phyloP scores from a whole-genome alignment of 2,888 invertebrate genomes.

The Melangyna quadrimaculata region DNA sequence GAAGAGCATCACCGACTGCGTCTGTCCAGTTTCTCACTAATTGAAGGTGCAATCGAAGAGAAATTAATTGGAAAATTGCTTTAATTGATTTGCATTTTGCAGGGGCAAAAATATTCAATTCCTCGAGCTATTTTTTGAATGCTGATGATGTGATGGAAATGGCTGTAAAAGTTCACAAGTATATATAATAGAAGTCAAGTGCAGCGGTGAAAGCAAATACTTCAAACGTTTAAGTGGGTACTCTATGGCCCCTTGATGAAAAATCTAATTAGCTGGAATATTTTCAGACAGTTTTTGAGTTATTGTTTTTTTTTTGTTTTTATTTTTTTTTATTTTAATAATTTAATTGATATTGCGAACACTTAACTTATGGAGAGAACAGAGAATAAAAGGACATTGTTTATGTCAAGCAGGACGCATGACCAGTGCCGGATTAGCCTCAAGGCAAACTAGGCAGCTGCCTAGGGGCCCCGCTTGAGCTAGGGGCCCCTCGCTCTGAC shows the following conservation, averaged over 20 bases:
- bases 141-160: not conserved
- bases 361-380: not conserved
- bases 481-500: no score
- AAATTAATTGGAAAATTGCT: constrained; percentile 72
- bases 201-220: constrained; percentile 22
- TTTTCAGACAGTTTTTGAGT: constrained; percentile 59
- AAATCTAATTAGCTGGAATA: constrained; percentile 66
- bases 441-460: no score
- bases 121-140: not conserved
- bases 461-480: no score
- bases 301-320: constrained; percentile 27
- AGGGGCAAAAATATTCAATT: constrained; percentile 24
- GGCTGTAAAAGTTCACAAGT: constrained; percentile 11
- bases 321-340: constrained; percentile 3
- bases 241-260: constrained; percentile 7
- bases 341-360: constrained; percentile 1
- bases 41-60: constrained; percentile 64
- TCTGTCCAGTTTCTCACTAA: not conserved
- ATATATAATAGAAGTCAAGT: constrained; percentile 52
- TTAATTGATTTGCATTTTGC: constrained; percentile 68
- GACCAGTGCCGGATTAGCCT: no score
- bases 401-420: constrained; percentile 20
- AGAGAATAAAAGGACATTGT: constrained; percentile 6
- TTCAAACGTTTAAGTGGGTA: constrained; percentile 25
- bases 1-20: constrained; percentile 39